A percentile compares a stretch with the other conserved stretches of the same genome.
Conservation (phyloP, 1,140 invertebrate genomes). For the Zaprionus taronus region DNA sequence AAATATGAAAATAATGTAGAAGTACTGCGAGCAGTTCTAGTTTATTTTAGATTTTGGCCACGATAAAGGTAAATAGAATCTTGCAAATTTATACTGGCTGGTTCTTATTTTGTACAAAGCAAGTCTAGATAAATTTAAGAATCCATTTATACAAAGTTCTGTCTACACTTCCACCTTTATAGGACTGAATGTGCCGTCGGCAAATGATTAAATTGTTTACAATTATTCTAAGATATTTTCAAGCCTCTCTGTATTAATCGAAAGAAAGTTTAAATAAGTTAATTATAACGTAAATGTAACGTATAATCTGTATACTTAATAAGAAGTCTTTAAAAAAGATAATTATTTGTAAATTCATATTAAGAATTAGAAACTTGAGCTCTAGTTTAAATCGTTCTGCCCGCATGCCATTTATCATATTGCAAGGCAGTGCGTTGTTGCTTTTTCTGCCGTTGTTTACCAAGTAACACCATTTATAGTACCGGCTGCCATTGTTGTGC, state of each 20-base stretch:
- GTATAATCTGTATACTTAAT: too few species aligned
- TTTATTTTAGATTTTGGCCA: too few species aligned
- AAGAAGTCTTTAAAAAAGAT: too few species aligned
- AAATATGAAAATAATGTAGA: too few species aligned
- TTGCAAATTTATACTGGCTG: too few species aligned
- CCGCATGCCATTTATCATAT: neutral
- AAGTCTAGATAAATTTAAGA: too few species aligned
- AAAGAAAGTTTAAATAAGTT: too few species aligned
- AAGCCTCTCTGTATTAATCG: neutral
- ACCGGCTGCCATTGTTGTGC: conserved; percentile 9
- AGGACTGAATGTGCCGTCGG: neutral
- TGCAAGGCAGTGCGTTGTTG: neutral
- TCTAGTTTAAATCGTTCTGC: conserved; percentile 3
- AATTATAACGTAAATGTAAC: too few species aligned
- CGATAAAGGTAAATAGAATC: too few species aligned
- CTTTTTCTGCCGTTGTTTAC: conserved; percentile 52
- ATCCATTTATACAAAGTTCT: too few species aligned
- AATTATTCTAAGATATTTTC: neutral
- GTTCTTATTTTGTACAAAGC: too few species aligned
- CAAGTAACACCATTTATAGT: conserved; percentile 59
- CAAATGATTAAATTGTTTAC: neutral
- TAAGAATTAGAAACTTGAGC: neutral
- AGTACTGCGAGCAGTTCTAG: too few species aligned
- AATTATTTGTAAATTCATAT: neutral
- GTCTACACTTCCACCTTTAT: neutral